Evolutionary conservation across 2,797 vertebrate species (phyloP), one percentile per base, ranked within the genome.

Genomic region (Mallotus villosus): DNA sequence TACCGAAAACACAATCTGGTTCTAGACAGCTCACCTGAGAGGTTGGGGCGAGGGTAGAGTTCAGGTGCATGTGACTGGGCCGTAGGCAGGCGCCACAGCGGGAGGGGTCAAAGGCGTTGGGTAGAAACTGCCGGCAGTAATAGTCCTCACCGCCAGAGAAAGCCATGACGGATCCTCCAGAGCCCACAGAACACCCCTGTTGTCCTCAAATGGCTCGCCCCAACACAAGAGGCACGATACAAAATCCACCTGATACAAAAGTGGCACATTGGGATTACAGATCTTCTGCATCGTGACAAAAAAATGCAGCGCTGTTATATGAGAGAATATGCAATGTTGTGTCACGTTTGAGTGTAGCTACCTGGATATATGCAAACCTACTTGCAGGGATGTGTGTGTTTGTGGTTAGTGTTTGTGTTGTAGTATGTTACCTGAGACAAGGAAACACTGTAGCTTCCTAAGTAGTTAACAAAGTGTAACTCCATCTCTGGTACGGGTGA

Each of bases 51-150:
- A 14, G 66, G 37, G 17, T 11, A 1, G 17, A 24, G 68, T 46
- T 76, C 29, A 80, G 55, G 80, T 91, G 88, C 90, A 90, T 91
- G 8, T 89, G 86, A 81, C 71, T 78, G 0, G 89, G 90, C 53
- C 84, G 61, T 69, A 92, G 80, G 74, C 90, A 90, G 53, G 78
- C 58, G 63, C 86, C 62, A 65, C 91, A 92, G 59, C 85, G 87
- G 41, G 86, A 85, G 0, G 84, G 82, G 84, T 92, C 89, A 80
- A 90, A 90, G 78, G 85, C 71, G 85, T 91, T 90, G 74, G 88
- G 78, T 70, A 78, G 85, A 78, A 90, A 92, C 71, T 63, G 68
- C 8, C 2, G 24, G 75, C 90, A 90, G 76, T 90, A 90, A 63
- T 19, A 69, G 78, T 90, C 84, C 58, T 81, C 84, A 80, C 72